These are phyloP conservation scores for Gryon sp. DNA, from an alignment of 1,140 invertebrate species.

Conservation along the genomic window DNA sequence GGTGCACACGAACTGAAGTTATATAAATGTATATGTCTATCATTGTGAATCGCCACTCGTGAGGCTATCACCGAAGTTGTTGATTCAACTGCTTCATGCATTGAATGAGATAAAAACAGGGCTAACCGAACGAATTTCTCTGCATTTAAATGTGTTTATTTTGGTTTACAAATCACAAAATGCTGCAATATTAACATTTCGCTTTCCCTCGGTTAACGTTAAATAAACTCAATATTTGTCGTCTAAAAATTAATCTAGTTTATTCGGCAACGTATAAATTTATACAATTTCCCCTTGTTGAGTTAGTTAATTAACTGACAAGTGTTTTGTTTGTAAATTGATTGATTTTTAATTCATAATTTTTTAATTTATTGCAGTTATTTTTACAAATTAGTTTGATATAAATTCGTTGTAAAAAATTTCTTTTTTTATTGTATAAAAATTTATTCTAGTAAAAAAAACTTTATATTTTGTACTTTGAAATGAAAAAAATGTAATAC, in stretches of 20 bases:
- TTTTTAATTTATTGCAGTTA: no score
- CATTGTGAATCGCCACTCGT: conserved; percentile 36
- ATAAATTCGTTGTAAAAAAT: no score
- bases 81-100: conserved; percentile 36
- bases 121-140: conserved; percentile 21
- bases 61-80: conserved; percentile 40
- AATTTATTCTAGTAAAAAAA: no score
- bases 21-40: not conserved
- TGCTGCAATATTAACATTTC: conserved; percentile 12
- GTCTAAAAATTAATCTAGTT: conserved; percentile 17
- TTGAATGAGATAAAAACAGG: conserved; percentile 37
- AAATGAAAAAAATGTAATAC: no score
- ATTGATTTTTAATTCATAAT: no score
- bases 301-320: not conserved
- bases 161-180: conserved; percentile 35
- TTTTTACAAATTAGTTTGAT: no score
- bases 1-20: not conserved
- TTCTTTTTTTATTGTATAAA: no score
- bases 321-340: no score
- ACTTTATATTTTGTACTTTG: no score
- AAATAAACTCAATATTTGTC: conserved; percentile 11
- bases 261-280: not conserved
- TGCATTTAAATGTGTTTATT: conserved; percentile 41
- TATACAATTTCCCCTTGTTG: conserved; percentile 2
- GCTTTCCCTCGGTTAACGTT: conserved; percentile 1